Percentiles rank a stretch among this genome's conserved stretches.
These are phyloP conservation scores for Bombyx mandarina DNA, from an alignment of 1,140 invertebrate genomes.

Conservation along the genomic window DNA sequence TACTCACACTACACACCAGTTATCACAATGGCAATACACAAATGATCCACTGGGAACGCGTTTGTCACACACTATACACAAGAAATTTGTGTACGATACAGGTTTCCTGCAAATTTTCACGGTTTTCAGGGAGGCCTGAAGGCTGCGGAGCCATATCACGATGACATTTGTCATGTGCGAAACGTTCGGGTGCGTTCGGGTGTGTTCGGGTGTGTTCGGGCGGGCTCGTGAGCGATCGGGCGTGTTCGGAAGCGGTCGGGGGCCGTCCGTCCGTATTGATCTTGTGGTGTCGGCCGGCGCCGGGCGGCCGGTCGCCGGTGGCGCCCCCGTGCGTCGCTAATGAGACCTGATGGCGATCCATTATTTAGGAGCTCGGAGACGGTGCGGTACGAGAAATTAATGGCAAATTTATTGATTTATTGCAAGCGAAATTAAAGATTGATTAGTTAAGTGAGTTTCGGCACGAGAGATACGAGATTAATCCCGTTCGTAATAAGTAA, in stretches of 20 bases:
- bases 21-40: background rate
- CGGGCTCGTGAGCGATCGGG: slow-evolving; percentile 24
- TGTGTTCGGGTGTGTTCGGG: slow-evolving; percentile 12
- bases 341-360: slow-evolving; percentile 59
- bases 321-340: slow-evolving; percentile 52
- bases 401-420: slow-evolving; percentile 65
- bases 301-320: slow-evolving; percentile 51
- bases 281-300: slow-evolving; percentile 35
- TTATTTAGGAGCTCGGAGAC: slow-evolving; percentile 57
- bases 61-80: no score
- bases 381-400: slow-evolving; percentile 52
- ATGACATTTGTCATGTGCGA: slow-evolving; percentile 63
- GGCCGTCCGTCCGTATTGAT: slow-evolving; percentile 40
- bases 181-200: slow-evolving; percentile 20
- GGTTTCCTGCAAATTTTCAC: slow-evolving; percentile 55
- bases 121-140: slow-evolving; percentile 45
- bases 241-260: slow-evolving; percentile 12
- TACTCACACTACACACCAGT: slow-evolving; percentile 44
- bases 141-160: slow-evolving; percentile 48
- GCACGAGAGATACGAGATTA: no score
- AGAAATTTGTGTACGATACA: slow-evolving; percentile 25
- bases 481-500: no score
- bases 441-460: slow-evolving; percentile 30
- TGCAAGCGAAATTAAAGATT: slow-evolving; percentile 51
- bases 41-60: no score